Base-by-base conservation (phyloP, 2,113 vertebrate species). In the Anarhynchus alexandrinus region DNA sequence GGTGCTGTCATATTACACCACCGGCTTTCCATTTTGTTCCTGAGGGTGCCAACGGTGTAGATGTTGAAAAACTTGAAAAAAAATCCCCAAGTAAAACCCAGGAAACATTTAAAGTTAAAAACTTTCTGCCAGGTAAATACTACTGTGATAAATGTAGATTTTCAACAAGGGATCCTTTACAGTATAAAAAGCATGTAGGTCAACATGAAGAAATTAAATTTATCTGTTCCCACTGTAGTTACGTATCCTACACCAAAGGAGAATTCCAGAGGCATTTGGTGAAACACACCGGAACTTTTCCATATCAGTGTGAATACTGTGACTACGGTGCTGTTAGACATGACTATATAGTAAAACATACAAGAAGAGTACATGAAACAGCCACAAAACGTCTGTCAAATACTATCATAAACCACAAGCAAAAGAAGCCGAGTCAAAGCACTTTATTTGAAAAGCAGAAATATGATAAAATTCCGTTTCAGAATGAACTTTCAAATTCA, bases 331-430 rank as follows among this genome's bases (percentile, higher is more conserved):
- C 99, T 15, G 98, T 99, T 92, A 98, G 99, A 64, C 98, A 99
- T 57, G 98, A 99, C 84, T 99, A 99, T 86, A 98, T 99, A 51
- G 98, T 99, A 57, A 99, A 99, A 89, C 99, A 99, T 92, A 98
- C 99, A 0, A 98, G 97, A 81, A 98, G 99, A 73, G 98, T 99
- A 15, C 99, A 99, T 54, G 98, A 97, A 89, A 97, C 97, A 66
- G 88, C 66, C 8, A 91, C 95, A 6, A 88, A 97, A 76, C 83
- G 45, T 11, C 92, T 91, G 4, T 92, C 95, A 90, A 97, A 90
- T 91, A 20, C 76, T 7, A 4, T 36, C 1, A 10, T 89, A 93
- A 97, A 95, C 71, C 92, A 79, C 65, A 97, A 96, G 61, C 97
- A 94, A 5, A 98, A 91, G 58, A 97, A 91, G 45, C 73, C 15